Evolutionary conservation across 2,113 vertebrate species (phyloP).

Genomic region (Natator depressus): DNA sequence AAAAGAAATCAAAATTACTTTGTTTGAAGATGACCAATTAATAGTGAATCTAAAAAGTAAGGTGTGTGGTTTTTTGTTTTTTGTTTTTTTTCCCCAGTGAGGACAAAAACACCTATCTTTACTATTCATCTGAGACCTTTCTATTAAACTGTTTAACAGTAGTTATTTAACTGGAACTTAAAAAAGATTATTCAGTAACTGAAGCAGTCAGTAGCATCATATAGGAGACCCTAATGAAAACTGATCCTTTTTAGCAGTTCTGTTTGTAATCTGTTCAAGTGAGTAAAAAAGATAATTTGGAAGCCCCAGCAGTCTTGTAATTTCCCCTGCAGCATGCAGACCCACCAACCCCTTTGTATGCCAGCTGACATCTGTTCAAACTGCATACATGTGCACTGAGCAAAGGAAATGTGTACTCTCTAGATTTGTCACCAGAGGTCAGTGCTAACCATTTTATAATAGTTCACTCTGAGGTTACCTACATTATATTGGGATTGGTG

Average conservation of each 20-base stretch:
- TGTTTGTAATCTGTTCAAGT: not conserved
- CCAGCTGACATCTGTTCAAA: not conserved
- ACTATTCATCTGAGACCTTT: not conserved
- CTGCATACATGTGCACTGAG: too few relatives aligned
- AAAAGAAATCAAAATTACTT: not conserved
- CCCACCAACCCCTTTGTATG: not conserved
- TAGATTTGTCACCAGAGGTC: not conserved
- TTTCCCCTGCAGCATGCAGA: not conserved
- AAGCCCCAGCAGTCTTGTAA: not conserved
- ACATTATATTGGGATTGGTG: not conserved
- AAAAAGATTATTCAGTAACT: not conserved
- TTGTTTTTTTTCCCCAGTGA: too few relatives aligned
- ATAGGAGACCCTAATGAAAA: not conserved
- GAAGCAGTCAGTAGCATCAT: not conserved
- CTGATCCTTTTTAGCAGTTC: not conserved
- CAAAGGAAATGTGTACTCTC: not conserved
- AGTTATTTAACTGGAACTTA: not conserved
- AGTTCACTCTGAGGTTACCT: not conserved
- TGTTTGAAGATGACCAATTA: not conserved
- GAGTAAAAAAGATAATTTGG: not conserved
- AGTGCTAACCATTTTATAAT: not conserved
- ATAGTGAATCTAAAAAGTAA: not conserved
- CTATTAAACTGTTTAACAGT: not conserved
- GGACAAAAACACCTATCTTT: too few relatives aligned
- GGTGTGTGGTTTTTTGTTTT: too few relatives aligned